Evolutionary conservation across 2,888 invertebrate species (phyloP).

Genomic region (Onchidella celtica): DNA sequence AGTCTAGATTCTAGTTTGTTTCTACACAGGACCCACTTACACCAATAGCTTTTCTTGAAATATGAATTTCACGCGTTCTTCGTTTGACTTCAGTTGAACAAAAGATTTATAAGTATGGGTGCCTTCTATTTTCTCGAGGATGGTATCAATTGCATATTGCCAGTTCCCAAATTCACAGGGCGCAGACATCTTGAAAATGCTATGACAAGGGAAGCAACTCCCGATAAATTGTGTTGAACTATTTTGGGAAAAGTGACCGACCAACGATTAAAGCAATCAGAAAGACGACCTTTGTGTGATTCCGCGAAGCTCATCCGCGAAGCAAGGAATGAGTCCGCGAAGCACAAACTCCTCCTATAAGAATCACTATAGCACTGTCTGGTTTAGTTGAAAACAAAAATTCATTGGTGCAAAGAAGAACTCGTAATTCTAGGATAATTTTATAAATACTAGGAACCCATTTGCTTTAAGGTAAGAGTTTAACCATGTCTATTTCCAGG

Average conservation of each 20-base stretch:
- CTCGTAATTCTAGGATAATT: no score
- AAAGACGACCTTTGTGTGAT: background rate
- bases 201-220: background rate
- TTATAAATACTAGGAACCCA: no score
- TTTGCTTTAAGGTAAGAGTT: no score
- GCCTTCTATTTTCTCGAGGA: conserved; percentile 34
- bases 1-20: no score
- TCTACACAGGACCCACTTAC: conserved; percentile 44
- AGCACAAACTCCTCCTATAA: no score
- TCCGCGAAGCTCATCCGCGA: background rate
- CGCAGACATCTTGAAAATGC: conserved; percentile 42
- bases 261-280: no score
- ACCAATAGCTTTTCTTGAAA: conserved; percentile 48
- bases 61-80: conserved; percentile 53
- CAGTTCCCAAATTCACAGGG: conserved; percentile 54
- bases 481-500: no score
- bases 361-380: background rate
- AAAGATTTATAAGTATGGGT: conserved; percentile 45
- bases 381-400: no score
- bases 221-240: background rate
- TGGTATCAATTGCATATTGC: conserved; percentile 55
- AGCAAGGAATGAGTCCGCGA: background rate
- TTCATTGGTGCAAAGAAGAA: no score
- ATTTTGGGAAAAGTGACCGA: no score
- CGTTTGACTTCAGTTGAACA: conserved; percentile 37